A percentile compares a stretch with the other conserved stretches of the same genome.
phyloP scores from a whole-genome alignment of 2,797 vertebrate genomes.

The Graptemys geographica region DNA sequence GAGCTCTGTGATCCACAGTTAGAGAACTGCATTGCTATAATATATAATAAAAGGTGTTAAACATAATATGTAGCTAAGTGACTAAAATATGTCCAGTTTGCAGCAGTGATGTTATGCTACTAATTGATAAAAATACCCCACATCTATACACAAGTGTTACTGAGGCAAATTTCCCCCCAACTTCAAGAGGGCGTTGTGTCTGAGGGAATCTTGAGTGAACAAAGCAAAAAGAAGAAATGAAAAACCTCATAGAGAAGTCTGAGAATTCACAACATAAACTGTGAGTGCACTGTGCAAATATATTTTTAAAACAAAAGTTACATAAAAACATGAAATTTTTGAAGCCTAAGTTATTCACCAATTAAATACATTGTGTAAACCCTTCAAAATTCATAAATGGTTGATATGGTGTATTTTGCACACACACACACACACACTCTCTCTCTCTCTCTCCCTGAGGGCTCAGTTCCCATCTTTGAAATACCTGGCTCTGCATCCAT shows the following conservation, averaged over 20 bases:
- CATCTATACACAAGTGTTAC: not conserved
- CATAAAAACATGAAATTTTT: conserved; percentile 25
- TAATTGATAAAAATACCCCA: conserved; percentile 12
- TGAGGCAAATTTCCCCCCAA: not conserved
- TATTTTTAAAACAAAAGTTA: conserved; percentile 27
- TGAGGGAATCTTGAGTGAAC: conserved; percentile 9
- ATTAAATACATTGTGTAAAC: conserved; percentile 42
- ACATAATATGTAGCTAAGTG: conserved; percentile 13
- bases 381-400: conserved; percentile 21
- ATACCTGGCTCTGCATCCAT: not conserved
- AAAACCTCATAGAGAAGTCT: conserved; percentile 14
- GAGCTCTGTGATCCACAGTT: not conserved
- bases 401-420: not conserved
- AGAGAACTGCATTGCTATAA: not conserved
- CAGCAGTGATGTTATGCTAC: not conserved
- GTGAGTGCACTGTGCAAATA: conserved; percentile 25
- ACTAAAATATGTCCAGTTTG: conserved; percentile 1
- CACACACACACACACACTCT: not conserved
- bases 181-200: not conserved
- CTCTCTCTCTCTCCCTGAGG: not conserved
- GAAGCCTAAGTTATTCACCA: not conserved
- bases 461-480: conserved; percentile 1
- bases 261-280: conserved; percentile 16
- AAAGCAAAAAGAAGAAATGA: not conserved
- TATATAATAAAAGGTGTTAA: not conserved